Evolutionary conservation across 2,888 invertebrate genomes (phyloP), one percentile per base, ranked within the genome.

Genomic region (Neoascia interrupta): DNA sequence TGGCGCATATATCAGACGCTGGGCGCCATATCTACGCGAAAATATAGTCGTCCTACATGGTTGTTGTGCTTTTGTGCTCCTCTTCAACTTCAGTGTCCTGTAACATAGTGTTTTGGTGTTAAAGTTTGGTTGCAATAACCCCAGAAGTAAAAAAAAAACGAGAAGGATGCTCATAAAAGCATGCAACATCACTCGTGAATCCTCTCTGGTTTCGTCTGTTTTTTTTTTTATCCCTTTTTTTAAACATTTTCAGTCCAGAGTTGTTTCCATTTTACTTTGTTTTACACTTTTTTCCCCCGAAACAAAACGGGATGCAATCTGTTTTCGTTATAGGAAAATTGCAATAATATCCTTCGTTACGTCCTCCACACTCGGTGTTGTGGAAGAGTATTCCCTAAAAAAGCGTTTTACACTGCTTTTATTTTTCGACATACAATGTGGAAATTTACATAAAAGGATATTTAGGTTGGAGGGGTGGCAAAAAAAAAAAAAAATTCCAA

Each of bases 261-360:
- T n/a, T n/a, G n/a, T 49, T 34, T 28, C n/a, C 23, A 15, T 23
- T 53, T 28, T 8, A 26, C 26, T 31, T 3, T 31, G 8, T 31
- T 31, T 31, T 31, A n/a, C n/a, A n/a, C 21, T 53, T 23, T 26
- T 56, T 43, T 6, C 31, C 21, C 11, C 28, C 43, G 36, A 53
- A 31, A n/a, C 68, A 53, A 61, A 74, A 54, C 39, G 61, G 39
- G 54, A 61, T 79, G 73, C 79, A 79, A 79, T 79, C 79, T 79
- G 79, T 79, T 79, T 73, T 73, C 72, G 72, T 79, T 79, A 79
- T 68, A 73, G 79, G 79, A 73, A 79, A 73, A 73, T 79, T 73
- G 73, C 73, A 61, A 73, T 73, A 79, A 73, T 79, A 79, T 79
- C 72, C 79, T 73, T 79, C 47, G 56, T 41, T 58, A 56, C 66